Base-by-base conservation (phyloP, 2,888 invertebrate genomes). In the Cephalotes varians region DNA sequence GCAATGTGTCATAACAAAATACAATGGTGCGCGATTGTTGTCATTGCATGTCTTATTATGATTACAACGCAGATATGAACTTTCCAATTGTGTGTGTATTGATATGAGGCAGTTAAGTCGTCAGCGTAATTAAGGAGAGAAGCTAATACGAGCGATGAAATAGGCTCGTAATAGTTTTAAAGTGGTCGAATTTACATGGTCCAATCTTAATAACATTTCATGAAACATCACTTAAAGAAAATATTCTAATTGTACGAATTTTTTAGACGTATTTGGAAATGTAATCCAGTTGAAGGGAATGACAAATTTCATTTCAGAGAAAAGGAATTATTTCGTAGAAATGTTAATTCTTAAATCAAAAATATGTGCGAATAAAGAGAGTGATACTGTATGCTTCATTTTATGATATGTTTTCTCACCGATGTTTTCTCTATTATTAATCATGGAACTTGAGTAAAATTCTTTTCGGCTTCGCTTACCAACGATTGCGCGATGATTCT, bases 51-150 rank as follows among this genome's bases (percentile, higher is more conserved):
- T 79, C 81, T 64, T 28, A 72, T 69, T 62, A 80, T 84, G 88
- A 84, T 88, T 86, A 85, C 83, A 60, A 64, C 65, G 54, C 69
- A 76, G 83, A 81, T 85, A 88, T 86, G 80, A 88, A 87, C 85
- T 88, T 88, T 87, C 85, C 82, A 83, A 82, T 77, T 72, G 31
- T 60, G 58, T 34, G 58, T 60, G 34, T 34, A n/a, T 60, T 10
- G 3, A 60, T 31, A 18, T 58, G 73, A 73, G 77, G 21, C 81
- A 87, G 81, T 90, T 86, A 83, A 77, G n/a, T 88, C 83, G 85
- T 60, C 49, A 62, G 64, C 25, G 86, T 71, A 89, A 88, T 90
- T 90, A 85, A 79, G 85, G 40, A 28, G 18, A 37, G 44, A 40
- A 60, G 54, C n/a, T 65, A 64, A 74, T 18, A 9, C 12, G 25